phyloP scores from a whole-genome alignment of 2,113 vertebrate species.

The Macquaria ambigua region DNA sequence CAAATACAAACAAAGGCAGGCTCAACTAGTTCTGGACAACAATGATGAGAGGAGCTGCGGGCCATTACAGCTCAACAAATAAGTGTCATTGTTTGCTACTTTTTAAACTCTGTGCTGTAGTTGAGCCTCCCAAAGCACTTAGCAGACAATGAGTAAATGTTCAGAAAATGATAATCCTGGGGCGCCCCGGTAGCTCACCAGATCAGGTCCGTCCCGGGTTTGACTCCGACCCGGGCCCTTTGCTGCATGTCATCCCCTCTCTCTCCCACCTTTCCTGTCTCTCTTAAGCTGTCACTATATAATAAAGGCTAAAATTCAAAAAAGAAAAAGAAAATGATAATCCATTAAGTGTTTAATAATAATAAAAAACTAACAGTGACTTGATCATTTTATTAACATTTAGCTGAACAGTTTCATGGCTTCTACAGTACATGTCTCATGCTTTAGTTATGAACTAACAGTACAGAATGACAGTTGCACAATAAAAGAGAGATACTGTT shows the following conservation, averaged over 20 bases:
- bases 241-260: no score
- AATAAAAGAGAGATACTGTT: background rate
- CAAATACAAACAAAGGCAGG: background rate
- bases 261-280: no score
- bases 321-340: background rate
- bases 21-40: background rate
- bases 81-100: background rate
- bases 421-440: background rate
- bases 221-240: no score
- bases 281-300: no score
- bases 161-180: background rate
- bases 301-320: no score
- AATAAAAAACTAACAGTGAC: background rate
- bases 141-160: background rate
- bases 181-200: no score
- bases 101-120: constrained; percentile 2
- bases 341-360: background rate
- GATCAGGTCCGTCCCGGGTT: no score
- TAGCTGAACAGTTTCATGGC: background rate
- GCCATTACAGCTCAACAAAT: background rate
- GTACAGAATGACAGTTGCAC: background rate
- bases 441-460: background rate
- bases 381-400: background rate
- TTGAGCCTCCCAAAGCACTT: background rate
- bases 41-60: background rate